Evolutionary conservation across 2,113 vertebrate genomes (phyloP).

Genomic region (Phalacrocorax aristotelis): DNA sequence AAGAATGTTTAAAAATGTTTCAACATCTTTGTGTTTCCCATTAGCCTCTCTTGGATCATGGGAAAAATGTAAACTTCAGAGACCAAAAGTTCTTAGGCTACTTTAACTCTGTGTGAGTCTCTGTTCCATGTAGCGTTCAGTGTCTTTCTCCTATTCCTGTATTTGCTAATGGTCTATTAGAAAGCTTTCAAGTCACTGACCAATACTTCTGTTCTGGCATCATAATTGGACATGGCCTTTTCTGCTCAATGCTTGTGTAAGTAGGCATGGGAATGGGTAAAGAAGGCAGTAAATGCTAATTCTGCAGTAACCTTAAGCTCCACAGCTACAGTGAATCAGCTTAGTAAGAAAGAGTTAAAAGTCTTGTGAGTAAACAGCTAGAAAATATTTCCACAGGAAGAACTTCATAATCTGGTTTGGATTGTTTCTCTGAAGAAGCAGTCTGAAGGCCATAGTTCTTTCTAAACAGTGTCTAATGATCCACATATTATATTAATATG

Average conservation of each 20-base stretch:
- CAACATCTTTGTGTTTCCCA: neutral
- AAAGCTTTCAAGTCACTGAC: neutral
- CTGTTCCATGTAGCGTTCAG: neutral
- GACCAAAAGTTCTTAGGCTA: neutral
- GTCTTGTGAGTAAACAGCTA: neutral
- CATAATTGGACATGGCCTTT: neutral
- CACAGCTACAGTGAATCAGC: neutral
- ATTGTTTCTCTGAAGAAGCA: slow-evolving; percentile 3
- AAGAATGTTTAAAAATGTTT: neutral
- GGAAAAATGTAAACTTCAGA: neutral
- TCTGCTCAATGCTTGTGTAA: slow-evolving; percentile 7
- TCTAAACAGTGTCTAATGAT: neutral
- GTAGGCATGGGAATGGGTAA: neutral
- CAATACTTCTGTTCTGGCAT: neutral
- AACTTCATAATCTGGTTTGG: neutral
- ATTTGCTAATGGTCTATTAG: neutral
- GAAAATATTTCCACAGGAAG: slow-evolving; percentile 16
- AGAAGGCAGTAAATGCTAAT: neutral
- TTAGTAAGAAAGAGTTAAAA: neutral
- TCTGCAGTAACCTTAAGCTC: neutral
- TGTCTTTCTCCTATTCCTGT: neutral
- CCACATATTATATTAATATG: neutral
- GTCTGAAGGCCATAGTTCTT: neutral
- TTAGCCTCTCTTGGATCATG: neutral
- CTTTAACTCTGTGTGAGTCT: neutral